These are phyloP conservation scores for Halichoeres trimaculatus DNA, from an alignment of 2,113 vertebrate genomes.

Conservation along the genomic window DNA sequence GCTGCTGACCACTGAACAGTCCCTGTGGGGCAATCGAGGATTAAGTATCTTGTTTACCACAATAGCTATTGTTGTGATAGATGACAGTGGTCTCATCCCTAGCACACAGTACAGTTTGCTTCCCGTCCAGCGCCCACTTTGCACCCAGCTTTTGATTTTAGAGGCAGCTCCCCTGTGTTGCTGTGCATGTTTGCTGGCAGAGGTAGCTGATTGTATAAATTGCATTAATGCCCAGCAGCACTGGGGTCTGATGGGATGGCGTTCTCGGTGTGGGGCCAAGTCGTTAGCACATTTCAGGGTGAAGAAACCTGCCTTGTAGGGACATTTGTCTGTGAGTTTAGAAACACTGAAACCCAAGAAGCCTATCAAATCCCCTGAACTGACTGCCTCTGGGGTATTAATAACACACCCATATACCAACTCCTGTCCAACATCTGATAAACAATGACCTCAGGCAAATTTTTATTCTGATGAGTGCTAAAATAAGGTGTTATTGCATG, in stretches of 20 bases:
- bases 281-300: conserved; percentile 59
- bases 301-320: conserved; percentile 77
- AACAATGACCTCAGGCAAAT: conserved; percentile 56
- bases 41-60: conserved; percentile 48
- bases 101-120: conserved; percentile 28
- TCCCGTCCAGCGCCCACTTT: conserved; percentile 11
- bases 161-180: conserved; percentile 3
- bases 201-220: conserved; percentile 25
- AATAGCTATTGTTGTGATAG: conserved; percentile 41
- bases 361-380: conserved; percentile 72
- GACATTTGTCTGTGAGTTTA: conserved; percentile 78
- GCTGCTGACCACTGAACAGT: conserved; percentile 31
- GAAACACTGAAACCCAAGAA: conserved; percentile 81
- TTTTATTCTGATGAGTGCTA: conserved; percentile 36
- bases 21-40: conserved; percentile 31
- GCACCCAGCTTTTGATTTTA: conserved; percentile 13
- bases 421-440: conserved; percentile 47
- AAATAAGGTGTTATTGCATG: conserved; percentile 33
- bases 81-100: conserved; percentile 40
- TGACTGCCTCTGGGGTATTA: conserved; percentile 73
- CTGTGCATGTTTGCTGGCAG: conserved; percentile 19
- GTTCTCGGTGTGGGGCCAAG: conserved; percentile 48
- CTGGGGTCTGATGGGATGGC: conserved; percentile 39
- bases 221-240: conserved; percentile 26
- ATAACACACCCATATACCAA: conserved; percentile 70